A percentile compares a stretch with the other conserved stretches of the same genome.
Conservation (phyloP, 2,888 invertebrate genomes). For the Ennomos quercinarius region DNA sequence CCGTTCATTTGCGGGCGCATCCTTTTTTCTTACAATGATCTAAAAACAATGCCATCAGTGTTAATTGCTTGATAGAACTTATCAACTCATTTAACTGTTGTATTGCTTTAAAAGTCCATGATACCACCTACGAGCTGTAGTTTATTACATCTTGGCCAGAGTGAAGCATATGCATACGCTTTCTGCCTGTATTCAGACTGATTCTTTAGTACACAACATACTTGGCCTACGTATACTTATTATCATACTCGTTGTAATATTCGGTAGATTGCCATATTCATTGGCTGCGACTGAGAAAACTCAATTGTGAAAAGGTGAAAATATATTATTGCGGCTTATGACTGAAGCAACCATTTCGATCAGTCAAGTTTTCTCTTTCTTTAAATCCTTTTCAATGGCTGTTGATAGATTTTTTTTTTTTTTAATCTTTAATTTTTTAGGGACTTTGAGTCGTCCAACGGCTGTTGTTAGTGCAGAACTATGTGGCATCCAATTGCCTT, state of each 20-base stretch:
- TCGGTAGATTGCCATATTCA: slow-evolving; percentile 12
- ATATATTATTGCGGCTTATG: background rate
- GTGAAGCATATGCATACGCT: slow-evolving; percentile 27
- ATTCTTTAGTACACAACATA: slow-evolving; percentile 2
- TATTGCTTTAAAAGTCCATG: background rate
- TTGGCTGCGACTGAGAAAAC: slow-evolving; percentile 4
- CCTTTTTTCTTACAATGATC: too few species aligned
- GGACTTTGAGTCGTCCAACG: too few species aligned
- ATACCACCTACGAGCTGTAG: slow-evolving; percentile 19
- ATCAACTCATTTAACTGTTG: too few species aligned
- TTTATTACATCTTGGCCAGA: slow-evolving; percentile 21
- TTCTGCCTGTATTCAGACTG: slow-evolving; percentile 20
- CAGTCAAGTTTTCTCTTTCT: slow-evolving; percentile 11
- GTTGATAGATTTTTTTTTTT: too few species aligned
- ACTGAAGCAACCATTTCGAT: background rate
- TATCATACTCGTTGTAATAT: slow-evolving; percentile 1
- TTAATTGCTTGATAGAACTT: background rate
- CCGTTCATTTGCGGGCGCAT: too few species aligned
- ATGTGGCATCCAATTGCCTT: slow-evolving; percentile 15
- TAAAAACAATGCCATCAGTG: background rate
- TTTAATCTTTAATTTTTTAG: too few species aligned
- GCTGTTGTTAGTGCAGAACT: slow-evolving; percentile 23
- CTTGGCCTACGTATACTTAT: background rate
- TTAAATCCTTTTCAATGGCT: slow-evolving; percentile 1
- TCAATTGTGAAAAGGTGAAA: background rate